A percentile compares a stretch with the other conserved stretches of the same genome.
phyloP scores from a whole-genome alignment of 2,113 vertebrate genomes.

The Cettia cetti region DNA sequence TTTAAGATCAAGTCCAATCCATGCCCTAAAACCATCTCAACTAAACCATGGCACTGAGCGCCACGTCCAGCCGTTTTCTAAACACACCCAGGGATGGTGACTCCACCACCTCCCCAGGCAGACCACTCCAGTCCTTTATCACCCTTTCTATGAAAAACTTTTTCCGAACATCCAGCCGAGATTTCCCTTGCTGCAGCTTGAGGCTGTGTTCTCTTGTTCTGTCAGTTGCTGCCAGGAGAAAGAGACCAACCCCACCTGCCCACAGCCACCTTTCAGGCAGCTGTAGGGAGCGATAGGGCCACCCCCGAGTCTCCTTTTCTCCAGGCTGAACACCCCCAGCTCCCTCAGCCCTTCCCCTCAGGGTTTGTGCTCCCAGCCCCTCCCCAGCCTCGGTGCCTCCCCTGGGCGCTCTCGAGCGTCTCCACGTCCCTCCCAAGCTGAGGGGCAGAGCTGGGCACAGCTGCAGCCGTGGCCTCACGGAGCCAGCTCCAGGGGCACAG shows the following conservation, averaged over 20 bases:
- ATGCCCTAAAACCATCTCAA: not conserved
- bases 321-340: not conserved
- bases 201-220: not conserved
- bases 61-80: not conserved
- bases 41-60: not conserved
- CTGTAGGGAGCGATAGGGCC: not conserved
- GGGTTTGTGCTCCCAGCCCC: not conserved
- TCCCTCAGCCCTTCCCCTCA: not conserved
- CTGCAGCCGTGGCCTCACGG: not conserved
- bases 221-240: not conserved
- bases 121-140: not conserved
- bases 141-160: rapidly evolving
- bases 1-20: not conserved
- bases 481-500: rapidly evolving
- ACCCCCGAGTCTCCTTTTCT: not conserved
- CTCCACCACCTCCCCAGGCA: too few species aligned
- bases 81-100: not conserved
- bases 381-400: not conserved
- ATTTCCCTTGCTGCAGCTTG: not conserved
- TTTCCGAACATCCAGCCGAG: not conserved
- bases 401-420: rapidly evolving
- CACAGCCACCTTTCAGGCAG: not conserved
- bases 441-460: not conserved
- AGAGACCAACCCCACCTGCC: not conserved
- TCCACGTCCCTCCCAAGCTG: not conserved